Percentiles rank a stretch among this genome's conserved stretches.
Evolutionary conservation across 2,888 invertebrate genomes (phyloP).

Genomic region (Hemaris fuciformis): DNA sequence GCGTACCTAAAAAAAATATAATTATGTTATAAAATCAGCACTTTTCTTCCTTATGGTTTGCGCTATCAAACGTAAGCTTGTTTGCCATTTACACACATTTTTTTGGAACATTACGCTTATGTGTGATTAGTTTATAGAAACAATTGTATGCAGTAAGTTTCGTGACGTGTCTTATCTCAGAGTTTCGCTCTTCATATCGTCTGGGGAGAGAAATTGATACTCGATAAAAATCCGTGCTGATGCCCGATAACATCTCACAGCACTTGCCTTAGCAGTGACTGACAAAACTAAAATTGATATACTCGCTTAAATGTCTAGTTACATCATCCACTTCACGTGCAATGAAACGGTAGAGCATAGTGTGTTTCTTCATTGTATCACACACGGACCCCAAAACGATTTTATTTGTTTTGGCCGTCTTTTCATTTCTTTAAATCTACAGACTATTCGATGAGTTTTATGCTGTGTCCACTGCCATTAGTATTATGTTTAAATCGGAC

Average conservation of each 20-base stretch:
- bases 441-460: no score
- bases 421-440: no score
- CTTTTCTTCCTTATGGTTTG: neutral
- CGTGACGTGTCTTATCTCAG: conserved; percentile 64
- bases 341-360: no score
- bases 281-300: conserved; percentile 9
- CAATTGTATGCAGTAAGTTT: conserved; percentile 59
- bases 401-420: no score
- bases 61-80: neutral
- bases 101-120: conserved; percentile 26
- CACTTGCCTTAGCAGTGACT: conserved; percentile 9
- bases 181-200: conserved; percentile 45
- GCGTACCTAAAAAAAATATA: no score
- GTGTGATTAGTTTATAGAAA: conserved; percentile 49
- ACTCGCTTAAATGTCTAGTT: neutral
- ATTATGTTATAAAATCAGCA: no score
- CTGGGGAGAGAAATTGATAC: conserved; percentile 50
- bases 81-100: conserved; percentile 45
- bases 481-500: no score
- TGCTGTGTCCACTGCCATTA: no score
- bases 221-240: conserved; percentile 44
- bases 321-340: no score
- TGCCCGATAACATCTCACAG: conserved; percentile 36
- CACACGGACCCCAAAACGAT: no score
- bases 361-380: no score